A percentile compares a stretch with the other conserved stretches of the same genome.
Conservation (phyloP, 1,140 invertebrate species). For the Akabosia matsudoensis region DNA sequence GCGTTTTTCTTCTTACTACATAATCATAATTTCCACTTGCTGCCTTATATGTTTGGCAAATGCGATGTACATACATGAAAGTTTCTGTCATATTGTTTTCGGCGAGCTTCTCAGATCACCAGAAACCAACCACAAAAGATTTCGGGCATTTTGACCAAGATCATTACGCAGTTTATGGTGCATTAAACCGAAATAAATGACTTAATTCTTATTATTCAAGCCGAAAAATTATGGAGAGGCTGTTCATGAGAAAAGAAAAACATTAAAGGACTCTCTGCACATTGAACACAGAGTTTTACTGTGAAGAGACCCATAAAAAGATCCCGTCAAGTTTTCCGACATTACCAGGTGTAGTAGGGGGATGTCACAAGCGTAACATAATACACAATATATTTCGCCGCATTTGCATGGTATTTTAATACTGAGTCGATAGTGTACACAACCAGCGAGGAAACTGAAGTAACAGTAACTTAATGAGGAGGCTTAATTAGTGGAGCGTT, state of each 20-base stretch:
- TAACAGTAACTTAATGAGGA: too few relatives aligned
- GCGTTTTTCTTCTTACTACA: background rate
- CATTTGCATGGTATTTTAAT: too few relatives aligned
- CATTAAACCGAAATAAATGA: constrained; percentile 20
- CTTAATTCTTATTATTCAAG: constrained; percentile 16
- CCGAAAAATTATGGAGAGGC: constrained; percentile 2
- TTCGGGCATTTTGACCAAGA: background rate
- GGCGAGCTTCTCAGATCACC: background rate
- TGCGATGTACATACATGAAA: too few relatives aligned
- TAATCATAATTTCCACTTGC: background rate
- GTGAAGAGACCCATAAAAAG: background rate
- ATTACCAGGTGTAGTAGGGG: background rate
- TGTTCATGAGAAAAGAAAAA: constrained; percentile 5
- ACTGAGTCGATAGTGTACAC: too few relatives aligned
- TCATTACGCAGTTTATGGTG: constrained; percentile 26
- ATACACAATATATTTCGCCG: too few relatives aligned
- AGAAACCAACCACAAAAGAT: background rate
- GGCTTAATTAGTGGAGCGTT: constrained; percentile 4
- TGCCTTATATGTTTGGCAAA: background rate
- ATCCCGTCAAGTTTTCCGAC: background rate
- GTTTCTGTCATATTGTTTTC: background rate
- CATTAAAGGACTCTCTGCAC: background rate
- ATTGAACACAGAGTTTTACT: background rate
- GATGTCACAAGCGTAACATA: too few relatives aligned
- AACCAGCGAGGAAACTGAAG: too few relatives aligned